A percentile compares a stretch with the other conserved stretches of the same genome.
phyloP scores from a whole-genome alignment of 2,113 vertebrate species.

The Oreotragus oreotragus region DNA sequence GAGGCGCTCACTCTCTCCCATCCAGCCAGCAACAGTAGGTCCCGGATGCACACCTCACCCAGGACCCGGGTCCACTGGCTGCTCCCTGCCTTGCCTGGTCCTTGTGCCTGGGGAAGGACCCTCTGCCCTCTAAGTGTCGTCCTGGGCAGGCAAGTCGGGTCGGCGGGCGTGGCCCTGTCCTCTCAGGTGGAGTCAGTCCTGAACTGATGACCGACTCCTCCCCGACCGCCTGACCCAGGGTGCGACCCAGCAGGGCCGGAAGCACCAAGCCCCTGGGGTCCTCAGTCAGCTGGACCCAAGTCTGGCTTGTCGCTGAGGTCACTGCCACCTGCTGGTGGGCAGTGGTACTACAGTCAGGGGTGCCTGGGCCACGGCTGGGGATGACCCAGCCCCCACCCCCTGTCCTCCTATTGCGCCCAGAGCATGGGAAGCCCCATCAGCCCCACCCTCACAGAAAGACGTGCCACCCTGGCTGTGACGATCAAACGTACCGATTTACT shows the following conservation, averaged over 20 bases:
- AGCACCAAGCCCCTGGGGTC: accelerated
- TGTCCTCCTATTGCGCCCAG: not conserved
- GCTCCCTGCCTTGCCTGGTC: not conserved
- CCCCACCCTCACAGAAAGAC: not conserved
- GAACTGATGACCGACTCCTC: not conserved
- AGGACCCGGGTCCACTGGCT: not conserved
- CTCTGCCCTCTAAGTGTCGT: not conserved
- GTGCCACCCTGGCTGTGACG: accelerated
- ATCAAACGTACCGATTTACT: not conserved
- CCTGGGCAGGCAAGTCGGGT: accelerated
- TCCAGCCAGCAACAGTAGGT: not conserved
- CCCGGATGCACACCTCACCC: accelerated
- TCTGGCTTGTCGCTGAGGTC: not conserved
- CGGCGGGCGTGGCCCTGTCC: accelerated
- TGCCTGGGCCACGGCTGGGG: accelerated
- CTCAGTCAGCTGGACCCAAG: not conserved
- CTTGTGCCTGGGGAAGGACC: not conserved
- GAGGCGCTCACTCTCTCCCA: not conserved
- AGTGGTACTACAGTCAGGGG: not conserved
- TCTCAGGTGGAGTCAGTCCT: not conserved
- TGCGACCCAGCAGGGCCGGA: not conserved
- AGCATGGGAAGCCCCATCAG: accelerated
- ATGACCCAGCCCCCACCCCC: not conserved
- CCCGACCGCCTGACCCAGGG: not conserved
- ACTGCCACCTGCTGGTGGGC: slow-evolving; percentile 55